Base-by-base conservation (phyloP, 2,797 vertebrate genomes). In the Squalus acanthias region DNA sequence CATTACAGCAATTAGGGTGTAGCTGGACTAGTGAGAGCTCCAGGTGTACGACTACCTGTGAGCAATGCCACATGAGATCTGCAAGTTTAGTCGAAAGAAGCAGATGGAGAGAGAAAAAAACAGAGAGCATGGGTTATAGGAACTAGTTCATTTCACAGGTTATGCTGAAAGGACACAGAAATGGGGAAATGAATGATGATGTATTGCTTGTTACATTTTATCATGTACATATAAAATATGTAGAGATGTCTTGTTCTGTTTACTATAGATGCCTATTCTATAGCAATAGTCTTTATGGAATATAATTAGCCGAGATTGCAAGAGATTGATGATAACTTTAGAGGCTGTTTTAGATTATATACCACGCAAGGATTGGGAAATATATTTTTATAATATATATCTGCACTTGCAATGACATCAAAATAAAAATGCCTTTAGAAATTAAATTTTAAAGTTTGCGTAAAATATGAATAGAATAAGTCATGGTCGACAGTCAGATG, bases 381-480 rank as follows among this genome's bases (percentile, higher is more conserved):
- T 67, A 93, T 67, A 15, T 24, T 67, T 85, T 50, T 39, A 22
- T 39, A 20, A 24, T 67, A 65, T 92, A 67, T 67, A n/a, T 33
- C 29, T 39, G 63, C 91, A 93, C 20, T 10, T 39, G 63, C 10
- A 17, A 93, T 93, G 65, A 33, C 26, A 93, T 63, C 46, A 67
- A 69, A 93, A 92, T 92, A 92, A 24, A 39, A 22, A 39, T 24
- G 91, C n/a, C n/a, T 93, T 93, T 69, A 93, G 39, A 74, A 95
- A 74, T 76, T 53, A 95, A 95, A 74, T 17, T 95, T 95, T 74
- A 95, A 76, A 33, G 29, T 1, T 74, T 29, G 70, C 53, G 57
- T 95, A 76, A 60, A 95, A 74, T 76, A 74, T n/a, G 94, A 76
- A 76, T 29, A 72, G 67, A 72, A 29, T 72, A 95, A 29, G 24